Percentiles rank a stretch among this genome's conserved stretches.
Conservation (phyloP, 2,113 vertebrate genomes). For the Symphodus melops region DNA sequence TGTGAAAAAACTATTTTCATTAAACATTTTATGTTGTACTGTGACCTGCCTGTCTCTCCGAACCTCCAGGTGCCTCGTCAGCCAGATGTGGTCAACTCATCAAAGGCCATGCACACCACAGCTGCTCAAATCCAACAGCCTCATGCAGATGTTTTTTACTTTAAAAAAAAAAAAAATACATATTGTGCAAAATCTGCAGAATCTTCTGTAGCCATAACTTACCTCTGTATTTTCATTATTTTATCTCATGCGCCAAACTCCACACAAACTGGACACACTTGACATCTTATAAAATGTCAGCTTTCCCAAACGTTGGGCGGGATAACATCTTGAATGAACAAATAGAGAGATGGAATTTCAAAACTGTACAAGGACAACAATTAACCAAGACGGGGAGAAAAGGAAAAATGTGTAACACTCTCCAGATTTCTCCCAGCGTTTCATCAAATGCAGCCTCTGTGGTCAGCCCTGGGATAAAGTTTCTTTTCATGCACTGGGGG, state of each 20-base stretch:
- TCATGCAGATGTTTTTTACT: slow-evolving; percentile 24
- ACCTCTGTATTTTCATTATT: slow-evolving; percentile 40
- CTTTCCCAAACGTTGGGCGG: slow-evolving; percentile 28
- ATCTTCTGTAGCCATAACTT: slow-evolving; percentile 20
- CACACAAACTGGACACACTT: slow-evolving; percentile 6
- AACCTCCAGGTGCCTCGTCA: background rate
- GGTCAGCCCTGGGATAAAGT: slow-evolving; percentile 57
- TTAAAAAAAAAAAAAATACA: slow-evolving; percentile 15
- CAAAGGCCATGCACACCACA: background rate
- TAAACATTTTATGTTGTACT: slow-evolving; percentile 2
- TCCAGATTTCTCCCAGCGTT: slow-evolving; percentile 65
- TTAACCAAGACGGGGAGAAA: slow-evolving; percentile 44
- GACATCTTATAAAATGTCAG: slow-evolving; percentile 30
- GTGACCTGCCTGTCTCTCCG: slow-evolving; percentile 33
- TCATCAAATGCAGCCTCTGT: slow-evolving; percentile 69
- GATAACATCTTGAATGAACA: slow-evolving; percentile 49
- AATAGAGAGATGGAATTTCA: slow-evolving; percentile 70
- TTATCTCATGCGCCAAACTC: background rate
- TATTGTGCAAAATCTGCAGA: background rate
- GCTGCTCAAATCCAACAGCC: background rate
- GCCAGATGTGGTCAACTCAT: slow-evolving; percentile 31
- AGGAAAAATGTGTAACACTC: slow-evolving; percentile 47
- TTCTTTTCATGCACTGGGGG: slow-evolving; percentile 60
- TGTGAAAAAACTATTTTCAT: slow-evolving; percentile 7
- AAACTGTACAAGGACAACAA: slow-evolving; percentile 66